These are phyloP conservation scores for Machimus atricapillus DNA, from an alignment of 2,888 invertebrate genomes.

Conservation along the genomic window DNA sequence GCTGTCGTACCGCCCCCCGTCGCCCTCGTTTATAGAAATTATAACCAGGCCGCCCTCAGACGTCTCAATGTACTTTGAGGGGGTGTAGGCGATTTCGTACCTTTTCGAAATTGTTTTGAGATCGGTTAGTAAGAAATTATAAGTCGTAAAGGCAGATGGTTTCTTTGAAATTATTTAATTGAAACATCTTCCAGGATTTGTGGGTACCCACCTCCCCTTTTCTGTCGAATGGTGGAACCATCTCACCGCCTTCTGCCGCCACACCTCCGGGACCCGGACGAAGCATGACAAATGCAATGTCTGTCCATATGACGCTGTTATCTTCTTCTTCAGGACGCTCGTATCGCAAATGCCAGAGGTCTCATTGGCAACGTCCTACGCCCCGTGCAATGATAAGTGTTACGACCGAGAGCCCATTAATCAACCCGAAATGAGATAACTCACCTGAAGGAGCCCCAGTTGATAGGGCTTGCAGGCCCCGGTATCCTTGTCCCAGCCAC, in stretches of 20 bases:
- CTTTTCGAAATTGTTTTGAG: constrained; percentile 49
- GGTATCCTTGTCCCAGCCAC: constrained; percentile 93
- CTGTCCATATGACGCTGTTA: constrained; percentile 92
- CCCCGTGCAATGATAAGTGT: constrained; percentile 53
- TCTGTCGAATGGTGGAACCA: constrained; percentile 92
- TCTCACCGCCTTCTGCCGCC: constrained; percentile 79
- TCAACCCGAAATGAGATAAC: constrained; percentile 37
- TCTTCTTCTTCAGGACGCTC: constrained; percentile 84
- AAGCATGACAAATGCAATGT: constrained; percentile 91
- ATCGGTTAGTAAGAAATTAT: constrained; percentile 46
- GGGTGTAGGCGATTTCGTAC: constrained; percentile 67
- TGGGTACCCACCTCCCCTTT: constrained; percentile 73
- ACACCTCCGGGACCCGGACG: constrained; percentile 85
- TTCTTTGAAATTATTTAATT: constrained; percentile 40
- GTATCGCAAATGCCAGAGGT: constrained; percentile 90
- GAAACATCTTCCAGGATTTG: not conserved
- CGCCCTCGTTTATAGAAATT: constrained; percentile 85
- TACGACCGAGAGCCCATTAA: constrained; percentile 40
- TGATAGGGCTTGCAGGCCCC: constrained; percentile 86
- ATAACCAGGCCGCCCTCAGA: constrained; percentile 91
- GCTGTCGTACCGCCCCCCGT: constrained; percentile 90
- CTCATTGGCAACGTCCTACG: constrained; percentile 91
- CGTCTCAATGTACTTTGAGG: constrained; percentile 92
- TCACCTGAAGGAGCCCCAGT: constrained; percentile 71
- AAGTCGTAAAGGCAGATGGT: constrained; percentile 42